phyloP scores from a whole-genome alignment of 2,797 vertebrate species.

The Cichlasoma orientale region DNA sequence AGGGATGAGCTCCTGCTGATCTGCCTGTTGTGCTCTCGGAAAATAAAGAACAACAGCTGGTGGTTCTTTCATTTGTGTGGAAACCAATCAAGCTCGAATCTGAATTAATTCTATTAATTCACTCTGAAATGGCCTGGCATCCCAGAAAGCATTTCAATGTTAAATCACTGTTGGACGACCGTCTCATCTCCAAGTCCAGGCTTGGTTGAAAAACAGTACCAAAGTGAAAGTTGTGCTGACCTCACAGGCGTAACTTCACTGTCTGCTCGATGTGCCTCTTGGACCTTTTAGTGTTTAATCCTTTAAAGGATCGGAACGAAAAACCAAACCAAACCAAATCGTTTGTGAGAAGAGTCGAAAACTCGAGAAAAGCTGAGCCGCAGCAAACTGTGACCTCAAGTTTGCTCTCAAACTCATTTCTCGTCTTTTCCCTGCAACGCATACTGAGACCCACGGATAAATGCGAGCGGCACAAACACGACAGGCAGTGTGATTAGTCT shows the following conservation, averaged over 20 bases:
- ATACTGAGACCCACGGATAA: neutral
- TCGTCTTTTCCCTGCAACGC: neutral
- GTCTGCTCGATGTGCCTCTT: neutral
- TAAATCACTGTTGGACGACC: neutral
- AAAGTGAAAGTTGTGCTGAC: neutral
- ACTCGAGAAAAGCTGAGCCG: fast-evolving
- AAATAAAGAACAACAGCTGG: fast-evolving
- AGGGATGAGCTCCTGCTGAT: neutral
- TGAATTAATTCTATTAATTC: neutral
- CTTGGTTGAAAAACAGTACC: fast-evolving
- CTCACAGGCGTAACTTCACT: neutral
- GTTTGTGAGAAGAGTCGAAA: neutral
- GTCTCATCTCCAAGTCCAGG: neutral
- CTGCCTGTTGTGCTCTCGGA: neutral
- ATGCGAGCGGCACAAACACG: neutral
- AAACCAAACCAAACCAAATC: neutral
- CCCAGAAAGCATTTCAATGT: neutral
- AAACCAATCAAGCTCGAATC: neutral
- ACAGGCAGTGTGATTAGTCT: neutral
- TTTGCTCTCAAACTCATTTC: neutral
- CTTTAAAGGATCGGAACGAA: neutral
- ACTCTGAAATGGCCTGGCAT: neutral
- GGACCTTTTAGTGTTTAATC: fast-evolving
- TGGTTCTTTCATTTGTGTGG: neutral
- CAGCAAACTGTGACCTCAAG: neutral